Evolutionary conservation across 2,888 invertebrate species (phyloP).

Genomic region (Strigamia crassipes): DNA sequence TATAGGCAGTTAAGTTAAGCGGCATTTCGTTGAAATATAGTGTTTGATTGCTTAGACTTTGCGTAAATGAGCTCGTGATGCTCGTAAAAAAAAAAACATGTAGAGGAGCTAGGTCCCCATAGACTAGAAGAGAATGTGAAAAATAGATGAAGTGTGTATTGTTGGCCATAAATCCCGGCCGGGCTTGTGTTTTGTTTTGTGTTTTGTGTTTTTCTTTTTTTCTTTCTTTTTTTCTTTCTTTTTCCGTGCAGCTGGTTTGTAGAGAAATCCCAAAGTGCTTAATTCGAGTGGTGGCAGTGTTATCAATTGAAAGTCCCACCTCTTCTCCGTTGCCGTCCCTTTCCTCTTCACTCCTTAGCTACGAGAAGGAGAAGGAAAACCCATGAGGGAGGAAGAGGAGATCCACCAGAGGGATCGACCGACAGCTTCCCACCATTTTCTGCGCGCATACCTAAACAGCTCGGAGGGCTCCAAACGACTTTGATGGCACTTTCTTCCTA

Average conservation of each 20-base stretch:
- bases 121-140: not conserved
- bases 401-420: constrained; percentile 29
- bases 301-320: constrained; percentile 32
- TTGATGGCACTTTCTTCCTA: constrained; percentile 30
- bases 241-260: not conserved
- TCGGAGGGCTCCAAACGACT: constrained; percentile 26
- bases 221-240: not conserved
- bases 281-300: constrained; percentile 17
- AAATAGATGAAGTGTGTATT: constrained; percentile 20
- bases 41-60: no score
- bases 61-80: not conserved
- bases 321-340: not conserved
- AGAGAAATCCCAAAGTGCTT: constrained; percentile 24
- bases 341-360: no score
- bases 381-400: constrained; percentile 24
- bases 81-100: not conserved
- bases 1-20: no score
- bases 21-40: not conserved
- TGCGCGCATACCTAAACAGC: constrained; percentile 30
- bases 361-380: not conserved
- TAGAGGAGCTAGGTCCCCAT: not conserved
- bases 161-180: not conserved
- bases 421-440: constrained; percentile 27
- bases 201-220: not conserved
- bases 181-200: not conserved